These are phyloP conservation scores for Nymphalis c-album DNA, from an alignment of 2,888 invertebrate genomes.

Conservation along the genomic window DNA sequence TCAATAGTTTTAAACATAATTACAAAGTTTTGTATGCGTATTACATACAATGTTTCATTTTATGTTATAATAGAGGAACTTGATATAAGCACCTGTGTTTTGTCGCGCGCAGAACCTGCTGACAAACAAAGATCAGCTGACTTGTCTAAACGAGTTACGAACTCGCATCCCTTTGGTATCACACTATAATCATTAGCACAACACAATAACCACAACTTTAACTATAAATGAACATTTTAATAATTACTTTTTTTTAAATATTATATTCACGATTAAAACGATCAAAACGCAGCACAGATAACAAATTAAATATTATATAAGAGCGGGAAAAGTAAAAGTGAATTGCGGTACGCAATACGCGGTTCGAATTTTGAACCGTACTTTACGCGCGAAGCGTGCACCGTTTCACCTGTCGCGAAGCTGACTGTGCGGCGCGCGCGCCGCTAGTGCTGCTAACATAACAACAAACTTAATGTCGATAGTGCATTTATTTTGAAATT, in stretches of 20 bases:
- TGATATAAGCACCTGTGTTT: constrained; percentile 1
- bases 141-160: not conserved
- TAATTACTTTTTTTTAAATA: not conserved
- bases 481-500: constrained; percentile 4
- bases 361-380: constrained; percentile 42
- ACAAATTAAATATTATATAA: constrained; percentile 38
- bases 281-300: not conserved
- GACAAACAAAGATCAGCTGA: constrained; percentile 1
- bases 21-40: too few species aligned
- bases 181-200: too few species aligned
- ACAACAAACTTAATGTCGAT: constrained; percentile 23
- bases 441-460: constrained; percentile 44
- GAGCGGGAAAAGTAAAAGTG: constrained; percentile 49
- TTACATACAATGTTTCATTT: too few species aligned
- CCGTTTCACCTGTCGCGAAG: constrained; percentile 62
- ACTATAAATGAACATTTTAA: not conserved
- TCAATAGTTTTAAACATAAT: too few species aligned
- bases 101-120: not conserved
- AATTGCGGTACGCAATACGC: constrained; percentile 38
- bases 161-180: constrained; percentile 5
- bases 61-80: too few species aligned
- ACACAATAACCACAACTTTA: not conserved
- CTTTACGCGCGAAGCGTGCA: constrained; percentile 51
- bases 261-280: not conserved
- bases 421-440: constrained; percentile 56